Evolutionary conservation across 2,797 vertebrate genomes (phyloP), one percentile per base, ranked within the genome.

Genomic region (Myripristis murdjan): DNA sequence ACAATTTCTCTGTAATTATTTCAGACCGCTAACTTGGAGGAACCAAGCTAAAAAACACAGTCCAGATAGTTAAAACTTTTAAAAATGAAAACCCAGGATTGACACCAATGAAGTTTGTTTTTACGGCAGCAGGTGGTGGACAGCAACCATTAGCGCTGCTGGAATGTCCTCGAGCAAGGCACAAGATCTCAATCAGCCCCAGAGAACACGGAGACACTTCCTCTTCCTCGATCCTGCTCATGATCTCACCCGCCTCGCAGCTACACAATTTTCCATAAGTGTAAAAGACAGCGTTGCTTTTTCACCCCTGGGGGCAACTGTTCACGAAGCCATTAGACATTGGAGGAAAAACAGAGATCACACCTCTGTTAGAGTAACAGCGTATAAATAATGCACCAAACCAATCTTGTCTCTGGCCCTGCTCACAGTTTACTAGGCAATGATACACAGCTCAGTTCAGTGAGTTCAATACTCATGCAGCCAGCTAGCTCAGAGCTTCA

Each of bases 301-400:
- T 16, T 52, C 59, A 64, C 64, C 46, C 12, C 60, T 26, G 5
- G 22, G 26, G 65, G 57, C 23, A 61, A n/a, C 18, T 48, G 10
- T 67, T 60, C 20, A 57, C 31, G 64, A 41, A 59, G 69, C 59
- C 18, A 71, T 18, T 54, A 49, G 22, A 69, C 31, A n/a, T n/a
- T n/a, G 41, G 58, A 69, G 33, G n/a, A 28, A 68, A 73, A 56
- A 75, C 43, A 70, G 58, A 70, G 47, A 48, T 63, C 63, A 63
- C 5, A 18, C 47, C 55, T 66, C 47, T 58, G 31, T 83, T 55
- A 41, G n/a, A 70, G 46, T 64, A 54, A 61, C 14, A 49, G 31
- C 46, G 41, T 7, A 73, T 71, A 51, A 68, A 74, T 64, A 70
- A 83, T 63, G 62, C 58, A 77, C 12, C 7, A 15, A 70, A 63